Evolutionary conservation across 2,888 invertebrate species (phyloP).

Genomic region (Protophormia terraenovae): DNA sequence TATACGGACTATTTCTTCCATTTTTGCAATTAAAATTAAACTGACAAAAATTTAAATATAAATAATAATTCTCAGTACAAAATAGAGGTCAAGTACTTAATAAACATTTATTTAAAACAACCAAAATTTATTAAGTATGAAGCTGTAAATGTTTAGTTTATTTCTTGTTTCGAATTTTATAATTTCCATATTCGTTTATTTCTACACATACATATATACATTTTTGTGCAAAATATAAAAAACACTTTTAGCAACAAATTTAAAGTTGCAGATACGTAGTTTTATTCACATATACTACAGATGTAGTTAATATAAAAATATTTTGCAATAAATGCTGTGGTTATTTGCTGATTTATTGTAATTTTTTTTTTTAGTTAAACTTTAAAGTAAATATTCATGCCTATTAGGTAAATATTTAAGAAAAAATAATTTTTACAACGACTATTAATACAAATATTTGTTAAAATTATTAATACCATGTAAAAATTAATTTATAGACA

Average conservation of each 20-base stretch:
- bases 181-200: not conserved
- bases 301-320: not conserved
- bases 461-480: no score
- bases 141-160: not conserved
- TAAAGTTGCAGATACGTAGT: not conserved
- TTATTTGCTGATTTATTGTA: constrained; percentile 7
- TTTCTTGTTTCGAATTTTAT: not conserved
- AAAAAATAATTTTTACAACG: no score
- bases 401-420: constrained; percentile 19
- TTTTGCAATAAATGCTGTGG: not conserved
- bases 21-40: no score
- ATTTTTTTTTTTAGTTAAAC: not conserved
- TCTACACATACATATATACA: not conserved
- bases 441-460: no score
- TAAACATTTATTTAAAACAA: not conserved
- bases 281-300: no score
- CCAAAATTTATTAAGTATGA: not conserved
- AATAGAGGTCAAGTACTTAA: not conserved
- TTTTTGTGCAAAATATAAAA: not conserved
- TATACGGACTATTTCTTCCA: no score
- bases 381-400: not conserved
- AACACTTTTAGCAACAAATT: not conserved
- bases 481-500: no score
- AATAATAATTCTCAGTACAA: no score
- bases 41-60: not conserved